Evolutionary conservation across 2,888 invertebrate species (phyloP).

Genomic region (Esperia sulphurella): DNA sequence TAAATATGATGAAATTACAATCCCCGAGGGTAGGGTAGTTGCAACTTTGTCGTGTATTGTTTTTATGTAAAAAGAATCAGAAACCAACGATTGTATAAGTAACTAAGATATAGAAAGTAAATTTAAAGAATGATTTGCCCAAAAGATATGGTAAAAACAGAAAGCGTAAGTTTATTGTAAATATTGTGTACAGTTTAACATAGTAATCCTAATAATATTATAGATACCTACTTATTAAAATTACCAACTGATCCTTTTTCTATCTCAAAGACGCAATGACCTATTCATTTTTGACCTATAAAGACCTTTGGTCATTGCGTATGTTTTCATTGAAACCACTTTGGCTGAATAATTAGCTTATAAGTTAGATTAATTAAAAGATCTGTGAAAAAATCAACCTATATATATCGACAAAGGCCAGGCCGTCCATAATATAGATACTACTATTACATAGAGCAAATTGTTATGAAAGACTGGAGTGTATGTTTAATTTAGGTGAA

Average conservation of each 20-base stretch:
- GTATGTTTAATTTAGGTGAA: conserved; percentile 36
- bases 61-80: background rate
- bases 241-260: conserved; percentile 29
- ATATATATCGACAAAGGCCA: conserved; percentile 45
- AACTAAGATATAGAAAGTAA: background rate
- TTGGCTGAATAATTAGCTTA: background rate
- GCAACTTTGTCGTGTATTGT: too few relatives aligned
- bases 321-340: background rate
- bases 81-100: background rate
- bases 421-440: conserved; percentile 68
- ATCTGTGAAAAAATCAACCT: conserved; percentile 37
- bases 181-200: conserved; percentile 32
- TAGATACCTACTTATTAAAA: background rate
- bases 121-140: too few relatives aligned
- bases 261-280: background rate
- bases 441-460: conserved; percentile 45
- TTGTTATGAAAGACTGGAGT: conserved; percentile 62
- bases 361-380: conserved; percentile 8
- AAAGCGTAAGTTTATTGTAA: conserved; percentile 26
- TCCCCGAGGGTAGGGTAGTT: too few relatives aligned
- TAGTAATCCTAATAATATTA: background rate
- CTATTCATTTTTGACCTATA: too few relatives aligned
- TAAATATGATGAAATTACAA: too few relatives aligned
- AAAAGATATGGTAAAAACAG: background rate
- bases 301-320: too few relatives aligned